Conservation (phyloP, 2,888 invertebrate species). For the Polietes domitor region DNA sequence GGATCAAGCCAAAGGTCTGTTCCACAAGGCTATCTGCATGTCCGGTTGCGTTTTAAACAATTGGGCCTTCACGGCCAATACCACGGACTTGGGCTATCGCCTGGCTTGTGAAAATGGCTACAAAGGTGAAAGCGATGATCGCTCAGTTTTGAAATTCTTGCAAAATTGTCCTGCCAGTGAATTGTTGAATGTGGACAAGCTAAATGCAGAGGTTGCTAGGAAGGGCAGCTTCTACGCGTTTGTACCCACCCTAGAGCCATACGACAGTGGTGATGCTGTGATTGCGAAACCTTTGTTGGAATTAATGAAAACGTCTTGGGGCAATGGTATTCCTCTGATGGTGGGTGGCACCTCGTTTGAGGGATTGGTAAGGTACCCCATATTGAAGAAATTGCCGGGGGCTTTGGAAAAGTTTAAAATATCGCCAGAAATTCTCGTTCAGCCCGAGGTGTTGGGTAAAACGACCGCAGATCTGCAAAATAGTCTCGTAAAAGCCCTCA, state of each 20-base stretch:
- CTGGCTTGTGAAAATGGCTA: constrained; percentile 77
- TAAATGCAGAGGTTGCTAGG: constrained; percentile 70
- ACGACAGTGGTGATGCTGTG: constrained; percentile 71
- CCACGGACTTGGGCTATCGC: constrained; percentile 70
- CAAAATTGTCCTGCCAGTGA: constrained; percentile 69
- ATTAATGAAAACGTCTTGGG: constrained; percentile 75
- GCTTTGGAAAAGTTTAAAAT: constrained; percentile 49
- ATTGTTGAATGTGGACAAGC: constrained; percentile 74
- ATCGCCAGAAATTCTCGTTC: constrained; percentile 68
- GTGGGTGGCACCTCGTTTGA: constrained; percentile 78
- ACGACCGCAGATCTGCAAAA: constrained; percentile 63
- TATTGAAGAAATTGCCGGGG: constrained; percentile 65
- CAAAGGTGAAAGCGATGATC: constrained; percentile 73
- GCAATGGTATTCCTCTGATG: constrained; percentile 75
- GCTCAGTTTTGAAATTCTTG: constrained; percentile 76
- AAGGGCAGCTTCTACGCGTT: constrained; percentile 74
- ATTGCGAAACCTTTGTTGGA: constrained; percentile 70
- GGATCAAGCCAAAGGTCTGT: constrained; percentile 79
- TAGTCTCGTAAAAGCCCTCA: neutral
- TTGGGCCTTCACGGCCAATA: constrained; percentile 73
- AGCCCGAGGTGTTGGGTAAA: constrained; percentile 71
- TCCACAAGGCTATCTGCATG: constrained; percentile 78
- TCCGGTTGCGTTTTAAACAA: constrained; percentile 75
- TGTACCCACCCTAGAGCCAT: constrained; percentile 75
- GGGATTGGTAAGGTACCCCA: constrained; percentile 74